Evolutionary conservation across 2,113 vertebrate species (phyloP), one percentile per base, ranked within the genome.

Genomic region (Rhinolophus sinicus): DNA sequence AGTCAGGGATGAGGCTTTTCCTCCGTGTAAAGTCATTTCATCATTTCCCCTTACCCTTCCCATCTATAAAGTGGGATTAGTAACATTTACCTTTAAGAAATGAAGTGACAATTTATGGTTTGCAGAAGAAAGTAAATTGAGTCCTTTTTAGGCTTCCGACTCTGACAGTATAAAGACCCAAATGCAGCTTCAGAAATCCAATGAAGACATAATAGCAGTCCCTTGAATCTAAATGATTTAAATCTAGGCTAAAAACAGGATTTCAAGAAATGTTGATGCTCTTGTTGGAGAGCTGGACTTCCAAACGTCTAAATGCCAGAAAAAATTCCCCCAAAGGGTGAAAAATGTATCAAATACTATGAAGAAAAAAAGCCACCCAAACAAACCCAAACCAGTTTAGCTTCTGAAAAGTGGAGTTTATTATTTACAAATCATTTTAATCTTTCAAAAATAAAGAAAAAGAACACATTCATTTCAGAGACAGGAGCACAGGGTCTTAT

Each of bases 141-240:
- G 47, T 58, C 72, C 69, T 93, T 91, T 87, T 85, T 56, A 92
- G 47, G 52, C 54, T 90, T 94, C 54, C 21, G 44, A 78, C 52
- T 47, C 60, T 78, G 33, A 96, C 72, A 72, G 54, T 80, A 82
- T n/a, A 86, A 95, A 96, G 47, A 33, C 76, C 54, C 73, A 95
- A 94, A 88, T 69, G 14, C 78, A 65, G 94, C 86, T 91, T 91
- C 64, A 93, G 73, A 96, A 96, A 78, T 83, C 52, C 88, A 90
- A 40, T 91, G 50, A 93, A 91, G 80, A 94, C 47, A n/a, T 90
- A 87, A 94, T 30, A 96, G 47, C 28, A 33, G 72, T 82, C 54
- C 77, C 35, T 93, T 94, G 62, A 64, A 96, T 72, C 90, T 88
- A 96, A 93, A 70, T 83, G 54, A 94, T 91, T 95, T 92, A 84